A percentile compares a stretch with the other conserved stretches of the same genome.
These are phyloP conservation scores for Larimichthys polyactis DNA, from an alignment of 2,113 vertebrate genomes.

Conservation along the genomic window DNA sequence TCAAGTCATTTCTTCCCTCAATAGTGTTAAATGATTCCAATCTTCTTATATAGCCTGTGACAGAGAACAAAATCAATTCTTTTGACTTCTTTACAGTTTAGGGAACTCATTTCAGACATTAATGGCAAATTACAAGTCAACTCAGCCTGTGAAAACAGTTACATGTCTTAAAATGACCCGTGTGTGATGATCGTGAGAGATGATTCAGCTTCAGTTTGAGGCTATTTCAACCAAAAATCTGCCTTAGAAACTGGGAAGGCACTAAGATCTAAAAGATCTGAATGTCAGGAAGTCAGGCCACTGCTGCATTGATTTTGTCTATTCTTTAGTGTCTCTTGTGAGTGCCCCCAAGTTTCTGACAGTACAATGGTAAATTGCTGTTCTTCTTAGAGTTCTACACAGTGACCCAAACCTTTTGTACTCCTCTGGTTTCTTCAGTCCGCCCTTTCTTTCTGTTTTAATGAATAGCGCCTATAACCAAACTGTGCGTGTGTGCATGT, in stretches of 20 bases:
- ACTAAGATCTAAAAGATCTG: neutral
- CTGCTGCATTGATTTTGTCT: neutral
- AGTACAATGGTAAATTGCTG: neutral
- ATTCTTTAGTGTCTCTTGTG: neutral
- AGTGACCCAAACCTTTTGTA: neutral
- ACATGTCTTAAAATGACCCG: no score
- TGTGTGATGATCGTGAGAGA: neutral
- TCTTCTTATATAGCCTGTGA: conserved; percentile 3
- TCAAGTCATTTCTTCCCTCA: neutral
- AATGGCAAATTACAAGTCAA: neutral
- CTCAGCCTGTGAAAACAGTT: neutral
- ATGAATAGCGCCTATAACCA: neutral
- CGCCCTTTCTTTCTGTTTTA: neutral
- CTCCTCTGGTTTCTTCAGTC: neutral
- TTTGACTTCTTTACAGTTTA: neutral
- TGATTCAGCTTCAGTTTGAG: neutral
- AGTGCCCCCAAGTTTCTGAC: neutral
- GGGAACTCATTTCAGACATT: neutral
- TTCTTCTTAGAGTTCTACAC: neutral
- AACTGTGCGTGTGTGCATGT: neutral
- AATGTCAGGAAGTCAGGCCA: neutral
- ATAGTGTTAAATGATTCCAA: neutral
- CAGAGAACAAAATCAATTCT: neutral
- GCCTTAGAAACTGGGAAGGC: neutral
- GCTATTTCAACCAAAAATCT: neutral